Evolutionary conservation across 1,140 invertebrate species (phyloP), one percentile per base, ranked within the genome.

Genomic region (Trichomalopsis sarcophagae): DNA sequence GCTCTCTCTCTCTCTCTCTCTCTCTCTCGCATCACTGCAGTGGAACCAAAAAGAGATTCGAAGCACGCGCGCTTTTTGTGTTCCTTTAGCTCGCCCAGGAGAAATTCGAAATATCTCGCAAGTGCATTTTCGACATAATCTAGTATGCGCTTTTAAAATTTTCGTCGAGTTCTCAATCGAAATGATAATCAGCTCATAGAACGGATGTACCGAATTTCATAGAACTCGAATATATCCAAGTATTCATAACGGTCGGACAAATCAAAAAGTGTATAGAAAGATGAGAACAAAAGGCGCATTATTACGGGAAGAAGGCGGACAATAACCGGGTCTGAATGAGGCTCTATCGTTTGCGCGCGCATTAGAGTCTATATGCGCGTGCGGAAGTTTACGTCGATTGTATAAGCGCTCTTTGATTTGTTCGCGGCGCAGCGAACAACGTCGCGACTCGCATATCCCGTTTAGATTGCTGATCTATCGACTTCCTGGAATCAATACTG

Each of bases 371-470:
- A 62, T 62, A 66, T 47, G 21, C 82, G 21, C 82, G 36, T n/a
- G 80, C 82, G 83, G 83, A 84, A 84, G 83, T 84, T 84, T 84
- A 84, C 68, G 77, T 27, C 83, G 77, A 84, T 80, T 84, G 82
- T 79, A 79, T 79, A 66, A 79, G 44, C 76, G 82, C 21, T 84
- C 66, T 84, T 79, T 84, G 82, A 84, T 84, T 84, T 79, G 76
- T 84, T 50, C 44, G 66, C 79, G 6, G 13, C 73, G 73, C 21
- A 36, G 2, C 73, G 17, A 75, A 30, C 36, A 36, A 21, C 36
- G 76, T 50, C 55, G 55, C 47, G 17, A n/a, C 47, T 47, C 23
- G 23, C 47, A 10, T 55, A 9, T 47, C 76, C 13, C 55, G 55
- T 62, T 62, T 62, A 62, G 21, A 62, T 62, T 62, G 21, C 17